Evolutionary conservation across 2,888 invertebrate species (phyloP), one percentile per base, ranked within the genome.

Genomic region (Drosophila atripex): DNA sequence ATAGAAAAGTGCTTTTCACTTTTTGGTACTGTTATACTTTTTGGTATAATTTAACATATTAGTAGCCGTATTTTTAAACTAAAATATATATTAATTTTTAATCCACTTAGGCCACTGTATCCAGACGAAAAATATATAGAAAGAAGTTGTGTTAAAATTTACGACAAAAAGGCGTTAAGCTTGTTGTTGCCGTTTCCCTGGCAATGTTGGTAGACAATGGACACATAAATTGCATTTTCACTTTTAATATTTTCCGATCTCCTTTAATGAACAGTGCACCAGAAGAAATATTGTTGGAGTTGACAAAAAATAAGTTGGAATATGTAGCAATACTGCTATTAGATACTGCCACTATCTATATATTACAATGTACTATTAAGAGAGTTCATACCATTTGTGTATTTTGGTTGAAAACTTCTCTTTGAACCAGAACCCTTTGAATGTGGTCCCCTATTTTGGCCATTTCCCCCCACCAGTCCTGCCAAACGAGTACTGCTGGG

Each of bases 201-300:
- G 57, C 28, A 28, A 47, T 49, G 55, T 41, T 32, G 9, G 38
- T 65, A 80, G 73, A 86, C 84, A 83, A 83, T 83, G 84, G 72
- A 80, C 83, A 78, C 80, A 83, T 86, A 83, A 80, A 82, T 82
- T 85, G 86, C 83, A 82, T 86, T 82, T 82, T 82, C 86, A 86
- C 83, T 82, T 82, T 86, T 82, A 79, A 82, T 83, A 85, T 82
- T 79, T 82, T 68, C 65, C 74, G 28, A 57, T 32, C 14, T 18
- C 35, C 28, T 35, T 78, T 77, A 84, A 80, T 84, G 73, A 80
- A 80, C 71, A 39, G 2, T 6, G 57, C 28, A 16, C 8, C 18
- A 32, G 23, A 32, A 25, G 8, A 9, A 28, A 28, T 28, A 28
- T 28, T 28, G 2, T 3, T 28, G 9, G 9, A 28, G 28, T 28